Base-by-base conservation (phyloP, 2,888 invertebrate genomes). In the Enoplolaimus lenunculus region DNA sequence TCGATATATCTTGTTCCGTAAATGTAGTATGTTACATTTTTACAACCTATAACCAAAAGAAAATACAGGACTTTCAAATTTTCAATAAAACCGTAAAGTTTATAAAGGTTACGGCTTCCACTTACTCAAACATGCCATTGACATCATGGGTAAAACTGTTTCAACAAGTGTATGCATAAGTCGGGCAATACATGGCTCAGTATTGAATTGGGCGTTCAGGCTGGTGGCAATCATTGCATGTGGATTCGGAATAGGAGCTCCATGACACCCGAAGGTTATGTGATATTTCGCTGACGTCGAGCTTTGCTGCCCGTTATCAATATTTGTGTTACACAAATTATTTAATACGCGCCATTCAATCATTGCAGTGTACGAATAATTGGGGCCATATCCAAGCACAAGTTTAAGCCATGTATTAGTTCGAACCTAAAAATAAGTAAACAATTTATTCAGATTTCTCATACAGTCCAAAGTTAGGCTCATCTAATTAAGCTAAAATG, bases 341-440 rank as follows among this genome's bases (percentile, higher is more conserved):
- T 34, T 30, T 3, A 7, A 13, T 45, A 21, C 7, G 7, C 45
- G 45, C 26, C 68, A 68, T 2, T 57, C 68, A 34, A 57, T 68
- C 45, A 66, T 31, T 13, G n/a, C 67, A 66, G 67, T 21, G 34
- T 66, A 66, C 30, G 30, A 3, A 21, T 34, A 7, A 13, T 31
- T 31, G 7, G 67, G 67, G 3, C 67, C 67, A 31, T 62, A 62
- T 45, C 45, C 45, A 45, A 45, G 45, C 7, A 45, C 45, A 45
- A 45, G 45, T 21, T 45, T 45, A 13, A 13, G 45, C 45, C 45
- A 45, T 21, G 45, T 45, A 21, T 45, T 45, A 21, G 7, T 45
- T 7, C 45, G 45, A 45, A 45, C 45, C 45, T 45, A n/a, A n/a
- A n/a, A n/a, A n/a, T n/a, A n/a, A n/a, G n/a, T n/a, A n/a, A n/a